Evolutionary conservation across 2,888 invertebrate genomes (phyloP).

Genomic region (Corythucha ciliata): DNA sequence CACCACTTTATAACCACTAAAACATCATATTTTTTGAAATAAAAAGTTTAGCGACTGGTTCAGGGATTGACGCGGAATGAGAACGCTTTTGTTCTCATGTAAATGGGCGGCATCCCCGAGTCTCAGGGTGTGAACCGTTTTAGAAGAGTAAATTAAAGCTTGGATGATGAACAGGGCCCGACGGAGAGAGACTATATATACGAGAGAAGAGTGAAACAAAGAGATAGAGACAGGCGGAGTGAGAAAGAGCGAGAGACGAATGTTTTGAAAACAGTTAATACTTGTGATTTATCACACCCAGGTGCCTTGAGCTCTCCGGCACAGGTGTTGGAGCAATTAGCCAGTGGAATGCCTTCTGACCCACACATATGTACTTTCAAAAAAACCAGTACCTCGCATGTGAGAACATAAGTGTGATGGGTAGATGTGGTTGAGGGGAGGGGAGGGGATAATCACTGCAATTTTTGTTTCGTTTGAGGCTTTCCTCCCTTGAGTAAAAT

Average conservation of each 20-base stretch:
- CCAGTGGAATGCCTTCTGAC: constrained; percentile 22
- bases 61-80: constrained; percentile 14
- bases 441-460: too few species aligned
- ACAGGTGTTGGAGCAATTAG: constrained; percentile 26
- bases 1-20: too few species aligned
- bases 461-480: too few species aligned
- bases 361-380: too few species aligned
- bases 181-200: not conserved
- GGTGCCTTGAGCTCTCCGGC: constrained; percentile 7
- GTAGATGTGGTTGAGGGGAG: too few species aligned
- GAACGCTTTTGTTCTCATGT: constrained; percentile 17
- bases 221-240: too few species aligned
- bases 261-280: constrained; percentile 23
- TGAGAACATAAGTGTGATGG: too few species aligned
- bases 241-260: not conserved
- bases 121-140: constrained; percentile 14
- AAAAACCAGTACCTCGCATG: too few species aligned
- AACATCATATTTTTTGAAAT: too few species aligned
- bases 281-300: constrained; percentile 21
- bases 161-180: constrained; percentile 17
- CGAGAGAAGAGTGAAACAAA: constrained; percentile 7
- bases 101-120: not conserved
- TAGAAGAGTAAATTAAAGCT: constrained; percentile 16
- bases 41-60: too few species aligned
- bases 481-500: too few species aligned